Evolutionary conservation across 2,113 vertebrate genomes (phyloP).

Genomic region (Emydura subglobosa): DNA sequence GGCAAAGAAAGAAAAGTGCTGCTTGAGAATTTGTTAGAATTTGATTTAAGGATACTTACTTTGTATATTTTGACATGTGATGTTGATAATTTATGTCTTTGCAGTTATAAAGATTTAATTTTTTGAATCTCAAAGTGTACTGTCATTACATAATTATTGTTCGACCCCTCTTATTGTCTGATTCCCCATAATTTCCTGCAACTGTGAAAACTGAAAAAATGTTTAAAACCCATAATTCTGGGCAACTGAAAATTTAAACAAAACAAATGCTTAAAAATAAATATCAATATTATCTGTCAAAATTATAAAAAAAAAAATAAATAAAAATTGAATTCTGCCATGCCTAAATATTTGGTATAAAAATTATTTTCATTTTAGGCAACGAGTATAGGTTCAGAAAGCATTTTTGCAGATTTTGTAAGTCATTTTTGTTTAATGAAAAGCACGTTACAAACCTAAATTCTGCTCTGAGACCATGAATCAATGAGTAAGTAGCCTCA

Average conservation of each 20-base stretch:
- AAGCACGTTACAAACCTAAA: not conserved
- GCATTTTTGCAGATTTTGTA: not conserved
- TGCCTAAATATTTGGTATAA: not conserved
- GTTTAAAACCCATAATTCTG: not conserved
- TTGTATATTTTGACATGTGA: not conserved
- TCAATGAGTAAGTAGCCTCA: not conserved
- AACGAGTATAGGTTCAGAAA: too few species aligned
- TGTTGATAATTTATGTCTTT: not conserved
- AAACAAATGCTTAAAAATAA: not conserved
- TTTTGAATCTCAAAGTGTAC: not conserved
- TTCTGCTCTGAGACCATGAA: not conserved
- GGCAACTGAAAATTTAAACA: not conserved
- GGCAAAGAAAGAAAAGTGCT: not conserved
- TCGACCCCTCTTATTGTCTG: not conserved
- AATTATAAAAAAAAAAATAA: not conserved
- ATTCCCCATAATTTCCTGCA: not conserved
- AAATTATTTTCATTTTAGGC: too few species aligned
- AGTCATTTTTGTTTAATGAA: not conserved
- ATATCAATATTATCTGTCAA: not conserved
- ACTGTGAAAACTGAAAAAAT: not conserved
- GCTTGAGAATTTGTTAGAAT: not conserved
- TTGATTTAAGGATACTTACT: not conserved
- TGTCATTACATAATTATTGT: not conserved
- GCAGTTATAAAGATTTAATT: not conserved
- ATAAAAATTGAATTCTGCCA: not conserved